Base-by-base conservation (phyloP, 2,113 vertebrate species). In the Melospiza georgiana region DNA sequence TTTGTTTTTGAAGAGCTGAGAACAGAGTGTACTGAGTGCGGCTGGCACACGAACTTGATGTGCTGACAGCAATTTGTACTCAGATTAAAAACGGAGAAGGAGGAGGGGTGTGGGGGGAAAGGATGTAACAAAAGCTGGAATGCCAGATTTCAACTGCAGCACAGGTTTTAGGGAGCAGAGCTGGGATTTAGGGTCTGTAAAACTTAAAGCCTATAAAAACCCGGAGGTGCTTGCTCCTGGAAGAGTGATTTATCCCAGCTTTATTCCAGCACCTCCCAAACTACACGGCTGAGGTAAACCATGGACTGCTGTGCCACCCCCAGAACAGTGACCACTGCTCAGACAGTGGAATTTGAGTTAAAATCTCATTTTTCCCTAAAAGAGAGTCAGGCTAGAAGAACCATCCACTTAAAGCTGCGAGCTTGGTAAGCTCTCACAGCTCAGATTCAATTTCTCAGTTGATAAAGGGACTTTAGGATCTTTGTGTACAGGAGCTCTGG, bases 11-110 rank as follows among this genome's bases (percentile, higher is more conserved):
- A 98, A 98, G 97, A 98, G 98, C 97, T 97, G 97, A 97, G 98
- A 98, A 98, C 98, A 98, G 97, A 97, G 98, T 98, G 98, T 98
- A 98, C 98, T 96, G 97, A 98, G 97, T 97, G 97, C 92, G 97
- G 97, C 97, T 98, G 98, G 98, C 98, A 98, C 98, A 98, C 94
- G 98, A 97, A 98, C 97, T 97, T 96, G 79, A 97, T 98, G 98
- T 98, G 98, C 98, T 98, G 97, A 98, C 98, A 98, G 97, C 98
- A 98, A 98, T 98, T 98, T 98, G 97, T 98, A 97, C 97, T 97
- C 94, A 86, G 97, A 98, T 98, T 98, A 98, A 98, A 96, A 98
- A 97, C 8, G 59, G 95, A 92, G 94, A 54, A 85, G 84, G 91
- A 88, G 94, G 94, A 72, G 94, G 89, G 55, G 71, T 6, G 52